Base-by-base conservation (phyloP, 2,797 vertebrate species). In the Catharus ustulatus region DNA sequence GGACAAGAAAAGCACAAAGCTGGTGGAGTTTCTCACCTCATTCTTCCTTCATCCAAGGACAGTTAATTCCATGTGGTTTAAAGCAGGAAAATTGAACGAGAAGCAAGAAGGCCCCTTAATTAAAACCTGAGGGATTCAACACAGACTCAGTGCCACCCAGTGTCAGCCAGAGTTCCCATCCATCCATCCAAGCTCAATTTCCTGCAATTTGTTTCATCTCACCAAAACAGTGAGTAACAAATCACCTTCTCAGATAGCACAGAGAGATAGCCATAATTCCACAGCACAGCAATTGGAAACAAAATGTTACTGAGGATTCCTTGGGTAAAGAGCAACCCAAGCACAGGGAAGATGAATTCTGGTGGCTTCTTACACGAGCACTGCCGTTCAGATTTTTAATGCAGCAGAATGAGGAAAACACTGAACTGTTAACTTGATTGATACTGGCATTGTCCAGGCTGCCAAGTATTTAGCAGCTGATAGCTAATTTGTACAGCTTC, bases 401-500 rank as follows among this genome's bases (percentile, higher is more conserved):
- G 42, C 77, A 67, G 17, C 57, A 67, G 52, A 79, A 91, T 4
- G 29, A 90, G 11, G 13, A 76, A 80, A 87, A 40, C 24, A 71
- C 18, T 4, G 1, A 69, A 36, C n/a, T 19, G 34, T 17, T 89
- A 45, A 74, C n/a, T 91, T 74, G 72, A 79, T 54, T 68, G 81
- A 74, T 87, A 79, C 16, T 74, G 82, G 72, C 51, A 43, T 48
- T 79, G 61, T 26, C 73, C 32, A 59, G 66, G 54, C 64, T 89
- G 87, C 57, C 49, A 95, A 87, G 36, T 43, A 55, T 77, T 79
- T 87, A 95, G 72, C 61, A 92, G 42, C 68, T 90, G 86, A 93
- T 64, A 80, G 45, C 34, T 83, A 22, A 83, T 90, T 88, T 82
- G 49, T 90, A 58, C 57, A 75, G 68, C 51, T 94, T 81, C 52